Evolutionary conservation across 64 coral and sea anemone species (phyloP), one percentile per base, ranked within the genome.

Genomic region (Dendronephthya gigantea): DNA sequence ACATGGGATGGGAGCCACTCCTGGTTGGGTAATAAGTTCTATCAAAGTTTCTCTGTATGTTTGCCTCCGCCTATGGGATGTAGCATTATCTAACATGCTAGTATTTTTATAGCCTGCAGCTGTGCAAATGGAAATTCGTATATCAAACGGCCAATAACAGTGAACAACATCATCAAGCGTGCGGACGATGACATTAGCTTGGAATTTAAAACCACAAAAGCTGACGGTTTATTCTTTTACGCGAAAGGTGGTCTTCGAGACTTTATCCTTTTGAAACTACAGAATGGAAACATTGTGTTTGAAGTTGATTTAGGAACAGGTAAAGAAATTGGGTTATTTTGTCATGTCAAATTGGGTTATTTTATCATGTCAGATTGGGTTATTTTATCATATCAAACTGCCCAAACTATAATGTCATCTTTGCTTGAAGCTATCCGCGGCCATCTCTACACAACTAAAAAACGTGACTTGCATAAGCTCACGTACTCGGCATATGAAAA

Each of bases 281-380:
- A 86, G 23, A 41, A 90, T 41, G 88, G 84, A 14, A 90, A 38
- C 0, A 81, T 93, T 3, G 83, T 84, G 56, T 89, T 86, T 45
- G 69, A 89, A 70, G 86, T 83, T 31, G 91, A 93, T 41, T 51
- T 93, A 27, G 91, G 91, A 29, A 93, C 91, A 90, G 91, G 91
- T 92, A 75, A 37, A 14, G 12, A 0, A 83, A 45, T 11, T 4
- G 55, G 55, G 12, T 52, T 52, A 10, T 52, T 7, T n/a, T 62
- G 55, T 45, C 41, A 45, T 45, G n/a, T n/a, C n/a, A n/a, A n/a
- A n/a, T n/a, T n/a, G n/a, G n/a, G n/a, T n/a, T n/a, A n/a, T 45
- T 45, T 45, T 45, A 45, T 6, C 41, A 45, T n/a, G n/a, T n/a
- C n/a, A n/a, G n/a, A n/a, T n/a, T n/a, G n/a, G n/a, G n/a, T n/a